A percentile compares a stretch with the other conserved stretches of the same genome.
These are phyloP conservation scores for Xestoiulus laeticollis DNA, from an alignment of 2,888 invertebrate species.

Conservation along the genomic window DNA sequence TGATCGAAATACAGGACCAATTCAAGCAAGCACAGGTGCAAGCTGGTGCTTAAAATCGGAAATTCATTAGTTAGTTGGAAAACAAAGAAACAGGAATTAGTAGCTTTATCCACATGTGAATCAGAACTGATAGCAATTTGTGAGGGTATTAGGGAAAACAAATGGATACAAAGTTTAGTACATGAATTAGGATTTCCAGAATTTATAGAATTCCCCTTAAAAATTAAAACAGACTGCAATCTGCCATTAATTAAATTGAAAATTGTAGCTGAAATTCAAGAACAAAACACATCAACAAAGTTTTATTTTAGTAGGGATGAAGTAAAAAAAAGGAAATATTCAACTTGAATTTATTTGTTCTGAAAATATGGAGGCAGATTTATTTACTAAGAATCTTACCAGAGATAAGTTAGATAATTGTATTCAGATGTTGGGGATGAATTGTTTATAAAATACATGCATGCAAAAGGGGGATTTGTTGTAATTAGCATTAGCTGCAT, in stretches of 20 bases:
- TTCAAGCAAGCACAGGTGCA: slow-evolving; percentile 43
- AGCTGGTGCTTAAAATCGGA: slow-evolving; percentile 31
- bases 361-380: slow-evolving; percentile 10
- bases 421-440: neutral
- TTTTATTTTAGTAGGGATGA: slow-evolving; percentile 21
- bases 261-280: neutral
- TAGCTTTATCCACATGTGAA: slow-evolving; percentile 45
- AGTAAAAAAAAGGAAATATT: neutral
- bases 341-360: neutral
- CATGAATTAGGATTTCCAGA: neutral
- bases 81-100: slow-evolving; percentile 46
- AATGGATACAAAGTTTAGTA: neutral
- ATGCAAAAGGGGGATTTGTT: slow-evolving; percentile 40
- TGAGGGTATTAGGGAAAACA: neutral
- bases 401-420: neutral
- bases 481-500: neutral
- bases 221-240: neutral
- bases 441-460: neutral
- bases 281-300: slow-evolving; percentile 48
- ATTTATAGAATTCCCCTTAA: neutral
- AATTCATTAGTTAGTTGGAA: slow-evolving; percentile 30
- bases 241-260: slow-evolving; percentile 24
- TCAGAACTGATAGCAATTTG: slow-evolving; percentile 40
- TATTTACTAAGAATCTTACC: neutral
- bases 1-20: neutral